Evolutionary conservation across 2,888 invertebrate genomes (phyloP).

Genomic region (Amphipyra tragopoginis): DNA sequence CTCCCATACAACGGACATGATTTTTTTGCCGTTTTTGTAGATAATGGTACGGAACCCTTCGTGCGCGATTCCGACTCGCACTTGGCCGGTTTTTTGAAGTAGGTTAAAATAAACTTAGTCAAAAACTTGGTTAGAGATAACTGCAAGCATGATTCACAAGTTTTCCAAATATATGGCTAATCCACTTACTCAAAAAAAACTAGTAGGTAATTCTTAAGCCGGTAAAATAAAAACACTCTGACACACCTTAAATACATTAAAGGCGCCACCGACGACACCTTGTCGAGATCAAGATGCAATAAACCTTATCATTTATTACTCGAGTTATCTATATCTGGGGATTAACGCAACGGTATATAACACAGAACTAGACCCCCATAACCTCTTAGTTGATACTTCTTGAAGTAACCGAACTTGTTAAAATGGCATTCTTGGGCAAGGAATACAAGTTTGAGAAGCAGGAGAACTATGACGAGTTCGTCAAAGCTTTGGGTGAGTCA

Average conservation of each 20-base stretch:
- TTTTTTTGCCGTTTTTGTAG: too few relatives aligned
- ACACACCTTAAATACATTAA: slow-evolving; percentile 21
- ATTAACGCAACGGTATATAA: slow-evolving; percentile 46
- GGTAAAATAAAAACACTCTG: not conserved
- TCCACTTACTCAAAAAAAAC: not conserved
- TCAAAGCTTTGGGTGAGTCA: slow-evolving; percentile 64
- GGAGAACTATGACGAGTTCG: slow-evolving; percentile 69
- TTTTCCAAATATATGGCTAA: not conserved
- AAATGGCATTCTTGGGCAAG: slow-evolving; percentile 72
- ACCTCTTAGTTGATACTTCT: slow-evolving; percentile 22
- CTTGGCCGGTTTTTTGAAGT: too few relatives aligned
- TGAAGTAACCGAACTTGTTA: slow-evolving; percentile 19
- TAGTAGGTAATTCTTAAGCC: not conserved
- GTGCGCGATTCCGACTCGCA: too few relatives aligned
- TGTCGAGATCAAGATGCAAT: slow-evolving; percentile 33
- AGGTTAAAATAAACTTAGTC: not conserved
- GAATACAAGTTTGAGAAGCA: slow-evolving; percentile 64
- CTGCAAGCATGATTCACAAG: not conserved
- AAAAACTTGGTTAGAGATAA: not conserved
- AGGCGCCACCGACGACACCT: not conserved
- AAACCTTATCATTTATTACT: slow-evolving; percentile 39
- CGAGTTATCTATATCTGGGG: slow-evolving; percentile 33
- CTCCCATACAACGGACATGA: too few relatives aligned
- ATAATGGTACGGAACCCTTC: too few relatives aligned
- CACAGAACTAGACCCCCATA: not conserved